Base-by-base conservation (phyloP, 92 coral and sea anemone genomes). In the Palythoa grandiflora region DNA sequence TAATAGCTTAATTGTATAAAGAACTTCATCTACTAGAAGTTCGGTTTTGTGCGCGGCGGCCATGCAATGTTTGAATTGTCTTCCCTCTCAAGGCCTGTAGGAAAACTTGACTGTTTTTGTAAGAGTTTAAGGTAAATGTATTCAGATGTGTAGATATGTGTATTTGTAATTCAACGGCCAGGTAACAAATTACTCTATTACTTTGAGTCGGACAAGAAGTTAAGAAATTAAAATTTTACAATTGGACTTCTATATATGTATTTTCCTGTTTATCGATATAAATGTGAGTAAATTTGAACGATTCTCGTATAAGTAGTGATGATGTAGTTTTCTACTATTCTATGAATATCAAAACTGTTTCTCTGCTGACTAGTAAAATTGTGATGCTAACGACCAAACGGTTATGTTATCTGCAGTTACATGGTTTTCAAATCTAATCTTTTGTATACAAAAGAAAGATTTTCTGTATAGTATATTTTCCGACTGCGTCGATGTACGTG, bases 121-220 rank as follows among this genome's bases (percentile, higher is more conserved):
- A 63, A 63, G 44, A 66, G 53, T 40, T 40, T 44, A 68, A 65
- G 71, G 44, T 81, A 81, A 68, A 59, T 63, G 15, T 81, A 11
- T 47, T 71, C 60, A 48, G 78, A 77, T 73, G 40, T 91, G 92
- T 89, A 89, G 92, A 85, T 85, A 88, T 79, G 92, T 89, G 80
- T 91, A 91, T 79, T 84, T 88, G 94, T 88, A 88, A 83, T 91
- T 83, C 80, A 59, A 36, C 66, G 70, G 72, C 80, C 80, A 54
- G 72, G 80, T 65, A 81, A 65, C 86, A 44, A 81, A 81, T 68
- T 47, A 37, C 75, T 47, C 75, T 81, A 81, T 66, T 81, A 50
- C 86, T 81, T 66, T 44, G 75, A 81, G 75, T 81, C 75, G 60
- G 86, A 81, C 86, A 38, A 68, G 48, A 81, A 81, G 86, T 81